Conservation (phyloP, 1,140 invertebrate genomes). For the Microplitis mediator region DNA sequence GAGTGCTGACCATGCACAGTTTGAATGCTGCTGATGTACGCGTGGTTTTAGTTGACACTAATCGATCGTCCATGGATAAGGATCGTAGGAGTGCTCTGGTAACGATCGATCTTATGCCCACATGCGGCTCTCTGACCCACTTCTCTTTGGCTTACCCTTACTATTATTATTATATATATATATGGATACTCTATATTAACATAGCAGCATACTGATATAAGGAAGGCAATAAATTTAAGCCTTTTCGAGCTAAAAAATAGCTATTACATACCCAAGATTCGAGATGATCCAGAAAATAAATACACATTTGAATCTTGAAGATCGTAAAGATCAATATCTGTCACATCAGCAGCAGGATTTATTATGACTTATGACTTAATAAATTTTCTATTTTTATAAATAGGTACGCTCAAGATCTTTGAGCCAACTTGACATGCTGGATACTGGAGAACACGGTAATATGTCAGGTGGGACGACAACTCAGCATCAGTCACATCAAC, state of each 20-base stretch:
- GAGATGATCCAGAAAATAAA: background rate
- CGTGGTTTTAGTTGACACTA: background rate
- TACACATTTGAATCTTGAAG: background rate
- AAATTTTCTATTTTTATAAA: constrained; percentile 30
- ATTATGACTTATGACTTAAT: background rate
- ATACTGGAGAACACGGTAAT: constrained; percentile 52
- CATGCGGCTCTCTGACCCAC: constrained; percentile 5
- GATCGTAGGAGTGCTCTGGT: constrained; percentile 4
- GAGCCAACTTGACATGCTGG: constrained; percentile 69
- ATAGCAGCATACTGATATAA: background rate
- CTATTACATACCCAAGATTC: no score
- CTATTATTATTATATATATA: background rate
- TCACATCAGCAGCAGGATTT: background rate
- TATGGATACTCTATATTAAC: background rate
- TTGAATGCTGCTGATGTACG: no score
- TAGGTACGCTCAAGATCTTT: constrained; percentile 70
- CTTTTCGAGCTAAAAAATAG: background rate
- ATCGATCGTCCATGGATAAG: constrained; percentile 13
- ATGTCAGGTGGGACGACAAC: constrained; percentile 42
- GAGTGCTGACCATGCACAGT: no score
- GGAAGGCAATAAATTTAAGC: background rate
- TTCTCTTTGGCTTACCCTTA: background rate
- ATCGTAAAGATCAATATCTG: no score
- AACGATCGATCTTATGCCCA: constrained; percentile 15
- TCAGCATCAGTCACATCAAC: constrained; percentile 44